Evolutionary conservation across 2,797 vertebrate genomes (phyloP).

Genomic region (Tokudaia tokunoshimensis): DNA sequence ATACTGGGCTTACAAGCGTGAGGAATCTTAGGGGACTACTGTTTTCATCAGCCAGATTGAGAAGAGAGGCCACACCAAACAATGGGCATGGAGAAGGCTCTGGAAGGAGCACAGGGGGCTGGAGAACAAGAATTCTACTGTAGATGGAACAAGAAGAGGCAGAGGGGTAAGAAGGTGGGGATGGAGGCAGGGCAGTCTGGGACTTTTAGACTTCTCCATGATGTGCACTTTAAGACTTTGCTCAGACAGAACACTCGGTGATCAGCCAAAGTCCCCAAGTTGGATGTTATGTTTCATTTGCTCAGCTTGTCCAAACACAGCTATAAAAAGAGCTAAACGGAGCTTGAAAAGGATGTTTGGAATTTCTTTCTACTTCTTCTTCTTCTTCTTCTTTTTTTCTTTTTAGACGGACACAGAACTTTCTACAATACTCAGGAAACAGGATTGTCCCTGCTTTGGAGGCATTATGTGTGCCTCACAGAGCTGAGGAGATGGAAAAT

Average conservation of each 20-base stretch:
- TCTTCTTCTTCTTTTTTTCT: background rate
- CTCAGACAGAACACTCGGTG: background rate
- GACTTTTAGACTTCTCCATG: constrained; percentile 27
- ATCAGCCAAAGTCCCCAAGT: background rate
- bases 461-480: too few species aligned
- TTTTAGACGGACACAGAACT: background rate
- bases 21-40: background rate
- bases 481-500: background rate
- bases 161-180: background rate
- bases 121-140: background rate
- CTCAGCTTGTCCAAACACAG: constrained; percentile 59
- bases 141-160: background rate
- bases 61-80: background rate
- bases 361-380: background rate
- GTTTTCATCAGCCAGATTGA: background rate
- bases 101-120: too few species aligned
- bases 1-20: background rate
- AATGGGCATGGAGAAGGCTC: background rate
- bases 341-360: constrained; percentile 55
- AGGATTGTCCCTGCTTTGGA: background rate
- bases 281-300: constrained; percentile 40
- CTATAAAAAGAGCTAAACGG: constrained; percentile 42
- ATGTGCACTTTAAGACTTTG: background rate
- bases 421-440: background rate
- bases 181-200: background rate